A percentile compares a stretch with the other conserved stretches of the same genome.
These are phyloP conservation scores for Scalopus aquaticus DNA, from an alignment of 2,113 vertebrate genomes.

Conservation along the genomic window DNA sequence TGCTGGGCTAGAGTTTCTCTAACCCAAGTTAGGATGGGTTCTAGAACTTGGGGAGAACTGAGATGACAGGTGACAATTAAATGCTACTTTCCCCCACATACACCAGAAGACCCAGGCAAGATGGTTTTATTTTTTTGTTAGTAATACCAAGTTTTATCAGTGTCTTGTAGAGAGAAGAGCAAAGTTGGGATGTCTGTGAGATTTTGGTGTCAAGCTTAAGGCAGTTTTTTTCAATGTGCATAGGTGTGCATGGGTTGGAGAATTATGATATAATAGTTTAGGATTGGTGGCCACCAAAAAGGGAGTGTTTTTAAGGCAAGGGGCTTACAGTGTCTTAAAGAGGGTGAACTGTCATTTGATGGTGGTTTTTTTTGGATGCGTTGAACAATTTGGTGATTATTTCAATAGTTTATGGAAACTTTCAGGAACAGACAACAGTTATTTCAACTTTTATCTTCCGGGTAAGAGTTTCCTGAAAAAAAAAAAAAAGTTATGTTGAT, in stretches of 20 bases:
- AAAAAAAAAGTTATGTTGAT: not conserved
- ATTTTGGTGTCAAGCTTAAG: not conserved
- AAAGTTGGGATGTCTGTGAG: not conserved
- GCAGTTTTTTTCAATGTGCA: not conserved
- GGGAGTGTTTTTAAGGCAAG: not conserved
- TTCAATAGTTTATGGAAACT: not conserved
- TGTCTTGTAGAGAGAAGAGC: not conserved
- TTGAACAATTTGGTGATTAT: not conserved
- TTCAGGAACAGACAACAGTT: not conserved
- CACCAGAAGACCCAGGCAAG: not conserved
- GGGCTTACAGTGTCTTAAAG: not conserved
- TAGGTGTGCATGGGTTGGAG: not conserved
- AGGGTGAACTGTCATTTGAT: not conserved
- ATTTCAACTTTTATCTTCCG: not conserved
- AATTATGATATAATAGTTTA: not conserved
- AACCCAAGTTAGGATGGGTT: not conserved
- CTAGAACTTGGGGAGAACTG: not conserved
- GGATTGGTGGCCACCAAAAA: not conserved
- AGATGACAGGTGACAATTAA: not conserved
- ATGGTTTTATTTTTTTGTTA: not conserved
- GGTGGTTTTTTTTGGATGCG: not conserved
- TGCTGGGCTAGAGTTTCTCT: not conserved
- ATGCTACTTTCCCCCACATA: not conserved
- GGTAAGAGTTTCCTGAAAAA: not conserved
- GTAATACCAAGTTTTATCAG: not conserved